These are phyloP conservation scores for Forbesichthys agassizii DNA, from an alignment of 2,113 vertebrate genomes.

Conservation along the genomic window DNA sequence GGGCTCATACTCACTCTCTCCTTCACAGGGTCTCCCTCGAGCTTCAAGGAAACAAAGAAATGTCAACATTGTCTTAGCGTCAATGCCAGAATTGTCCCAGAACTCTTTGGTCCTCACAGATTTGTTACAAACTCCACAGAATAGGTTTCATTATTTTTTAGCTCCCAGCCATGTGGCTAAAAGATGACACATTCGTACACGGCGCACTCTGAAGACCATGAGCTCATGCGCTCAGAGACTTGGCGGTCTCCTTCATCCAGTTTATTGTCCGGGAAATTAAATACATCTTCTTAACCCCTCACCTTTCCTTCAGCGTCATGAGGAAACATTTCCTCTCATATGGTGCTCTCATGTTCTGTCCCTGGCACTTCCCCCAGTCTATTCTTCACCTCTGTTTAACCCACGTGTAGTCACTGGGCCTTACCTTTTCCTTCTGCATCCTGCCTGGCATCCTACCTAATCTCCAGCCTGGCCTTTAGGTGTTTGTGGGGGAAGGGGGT, in stretches of 20 bases:
- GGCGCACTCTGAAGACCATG: constrained; percentile 12
- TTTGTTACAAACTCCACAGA: constrained; percentile 24
- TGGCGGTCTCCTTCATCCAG: constrained; percentile 24
- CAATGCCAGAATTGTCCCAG: constrained; percentile 36
- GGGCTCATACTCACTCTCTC: constrained; percentile 19
- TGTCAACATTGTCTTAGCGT: constrained; percentile 15
- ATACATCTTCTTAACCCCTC: constrained; percentile 37
- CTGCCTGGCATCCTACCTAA: background rate
- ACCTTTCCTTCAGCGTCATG: constrained; percentile 20
- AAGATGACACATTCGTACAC: constrained; percentile 44
- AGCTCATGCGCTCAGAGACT: constrained; percentile 28
- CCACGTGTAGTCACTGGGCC: background rate
- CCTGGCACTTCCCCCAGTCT: background rate
- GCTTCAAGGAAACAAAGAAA: constrained; percentile 51
- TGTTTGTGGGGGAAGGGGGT: background rate
- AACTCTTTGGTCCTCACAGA: constrained; percentile 32
- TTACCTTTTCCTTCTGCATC: constrained; percentile 1
- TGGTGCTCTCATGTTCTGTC: constrained; percentile 7
- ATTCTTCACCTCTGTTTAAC: constrained; percentile 10
- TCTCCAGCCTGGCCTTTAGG: background rate
- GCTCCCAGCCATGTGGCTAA: constrained; percentile 42
- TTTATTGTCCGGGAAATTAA: constrained; percentile 45
- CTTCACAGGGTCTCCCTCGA: constrained; percentile 31
- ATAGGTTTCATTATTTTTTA: constrained; percentile 35
- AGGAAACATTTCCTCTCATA: constrained; percentile 45